Base-by-base conservation (phyloP, 1,140 invertebrate genomes). In the Drosophila ficusphila region DNA sequence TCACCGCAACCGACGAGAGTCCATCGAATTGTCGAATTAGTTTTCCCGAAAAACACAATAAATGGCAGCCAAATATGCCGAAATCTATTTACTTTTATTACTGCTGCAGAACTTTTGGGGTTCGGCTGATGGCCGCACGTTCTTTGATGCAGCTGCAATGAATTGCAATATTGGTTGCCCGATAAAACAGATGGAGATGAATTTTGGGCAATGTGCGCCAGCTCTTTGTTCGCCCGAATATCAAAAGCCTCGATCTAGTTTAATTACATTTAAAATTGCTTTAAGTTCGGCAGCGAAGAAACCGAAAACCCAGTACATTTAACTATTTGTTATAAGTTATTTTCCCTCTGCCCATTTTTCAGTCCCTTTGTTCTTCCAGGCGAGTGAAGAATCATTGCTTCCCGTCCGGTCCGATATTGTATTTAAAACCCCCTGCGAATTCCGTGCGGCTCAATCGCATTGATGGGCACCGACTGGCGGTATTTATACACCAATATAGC, bases 21-120 rank as follows among this genome's bases (percentile, higher is more conserved):
- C 69, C 69, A 58, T 73, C 58, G 79, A 74, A 69, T 74, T 74
- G 68, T 69, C 61, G 56, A 64, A 85, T 64, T 60, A 68, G 56
- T 79, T 76, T 67, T 48, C n/a, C 49, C 19, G 27, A 25, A 74
- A 54, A 69, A 51, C 14, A 27, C 46, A 44, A 33, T 18, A 29
- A 58, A 36, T 19, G 19, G 29, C 33, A 41, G 21, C 23, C 14
- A 41, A 39, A 41, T 62, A 31, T 58, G 19, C 57, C 14, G 12
- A 60, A 62, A 39, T 21, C 31, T 65, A 67, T 65, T 38, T 65
- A 68, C 47, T 68, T 51, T 65, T 65, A 65, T 68, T 68, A 61
- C 36, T 27, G 18, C 38, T 21, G 0, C 39, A 34, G 41, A 60
- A 60, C 29, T 44, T 60, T 64, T 16, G 8, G 39, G 48, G 31